Base-by-base conservation (phyloP, 30 jellyfish, hydroid and myxozoan species). In the Calvadosia cruxmelitensis region DNA sequence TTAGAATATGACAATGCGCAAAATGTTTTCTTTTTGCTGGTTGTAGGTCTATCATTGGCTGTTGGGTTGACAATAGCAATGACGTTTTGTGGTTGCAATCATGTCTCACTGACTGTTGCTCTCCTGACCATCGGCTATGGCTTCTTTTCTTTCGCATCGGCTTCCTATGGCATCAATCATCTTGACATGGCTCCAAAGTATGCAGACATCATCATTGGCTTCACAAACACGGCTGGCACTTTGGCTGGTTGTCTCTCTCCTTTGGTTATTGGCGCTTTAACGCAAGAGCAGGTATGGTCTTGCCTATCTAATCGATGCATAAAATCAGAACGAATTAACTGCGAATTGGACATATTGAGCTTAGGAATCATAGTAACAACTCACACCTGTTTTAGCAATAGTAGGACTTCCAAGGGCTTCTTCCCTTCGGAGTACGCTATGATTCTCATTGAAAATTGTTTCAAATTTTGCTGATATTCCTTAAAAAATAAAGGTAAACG, bases 221-320 rank as follows among this genome's bases (percentile, higher is more conserved):
- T 75, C n/a, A 3, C 77, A 26, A 75, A 75, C 76, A 23, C 74
- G 2, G 71, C 29, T 29, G 86, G 86, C 24, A 75, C 86, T 12
- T 34, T 50, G n/a, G 86, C 86, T 25, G 86, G 86, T 16, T 75
- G 86, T 49, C n/a, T 75, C 2, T 29, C 84, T 34, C 86, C 86
- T 1, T 50, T 65, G 0, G 86, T 75, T 0, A 75, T 78, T 31
- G 86, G 86, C 0, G 30, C 62, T 48, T 75, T 65, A 2, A 75
- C 86, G 15, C 36, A 75, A 33, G 76, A 68, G 33, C 25, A 64
- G 33, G 86, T 75, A 75, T n/a, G n/a, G n/a, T n/a, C n/a, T n/a
- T n/a, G n/a, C n/a, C n/a, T n/a, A n/a, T n/a, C n/a, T n/a, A n/a
- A n/a, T n/a, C n/a, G n/a, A n/a, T n/a, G n/a, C n/a, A n/a, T n/a